Evolutionary conservation across 2,113 vertebrate genomes (phyloP).

Genomic region (Festucalex cinctus): DNA sequence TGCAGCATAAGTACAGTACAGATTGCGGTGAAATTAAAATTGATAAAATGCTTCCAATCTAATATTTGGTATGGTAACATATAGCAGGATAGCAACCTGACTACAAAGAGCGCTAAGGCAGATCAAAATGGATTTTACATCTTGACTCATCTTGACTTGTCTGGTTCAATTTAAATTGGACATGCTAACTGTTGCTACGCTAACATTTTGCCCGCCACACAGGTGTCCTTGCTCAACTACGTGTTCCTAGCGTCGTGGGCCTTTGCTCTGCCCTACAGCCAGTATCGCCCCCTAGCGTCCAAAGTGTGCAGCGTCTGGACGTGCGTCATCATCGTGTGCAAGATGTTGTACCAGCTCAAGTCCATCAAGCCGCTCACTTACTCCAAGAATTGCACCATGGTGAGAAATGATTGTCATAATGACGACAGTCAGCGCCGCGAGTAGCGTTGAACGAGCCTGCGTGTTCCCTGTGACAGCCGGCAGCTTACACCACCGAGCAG

Average conservation of each 20-base stretch:
- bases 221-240: conserved; percentile 87
- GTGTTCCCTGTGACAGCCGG: conserved; percentile 30
- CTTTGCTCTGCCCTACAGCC: conserved; percentile 90
- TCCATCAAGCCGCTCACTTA: conserved; percentile 80
- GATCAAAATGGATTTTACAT: neutral
- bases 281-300: conserved; percentile 89
- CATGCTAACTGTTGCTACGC: neutral
- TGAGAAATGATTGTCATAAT: conserved; percentile 45
- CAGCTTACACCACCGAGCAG: neutral
- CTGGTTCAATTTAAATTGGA: too few species aligned
- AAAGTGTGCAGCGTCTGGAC: conserved; percentile 96
- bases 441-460: neutral
- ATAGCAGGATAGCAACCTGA: neutral
- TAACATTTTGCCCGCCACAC: conserved; percentile 28
- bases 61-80: too few species aligned
- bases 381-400: conserved; percentile 82
- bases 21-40: too few species aligned
- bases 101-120: too few species aligned
- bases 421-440: neutral
- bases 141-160: neutral
- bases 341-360: conserved; percentile 96
- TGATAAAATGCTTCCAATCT: too few species aligned
- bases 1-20: too few species aligned
- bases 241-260: conserved; percentile 95
- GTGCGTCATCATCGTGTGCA: conserved; percentile 93